These are phyloP conservation scores for Meteorus sp. DNA, from an alignment of 1,140 invertebrate species.

Conservation along the genomic window DNA sequence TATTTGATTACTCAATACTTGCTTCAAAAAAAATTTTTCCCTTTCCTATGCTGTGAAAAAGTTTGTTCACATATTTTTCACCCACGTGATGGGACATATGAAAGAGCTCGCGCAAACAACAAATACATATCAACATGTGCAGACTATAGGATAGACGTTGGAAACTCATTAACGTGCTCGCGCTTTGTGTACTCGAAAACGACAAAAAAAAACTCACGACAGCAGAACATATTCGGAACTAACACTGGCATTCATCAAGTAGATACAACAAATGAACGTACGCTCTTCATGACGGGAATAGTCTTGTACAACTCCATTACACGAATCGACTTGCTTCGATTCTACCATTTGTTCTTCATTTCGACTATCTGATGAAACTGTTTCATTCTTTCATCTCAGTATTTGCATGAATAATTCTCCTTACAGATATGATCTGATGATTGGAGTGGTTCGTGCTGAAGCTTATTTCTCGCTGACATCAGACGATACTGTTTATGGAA, in stretches of 20 bases:
- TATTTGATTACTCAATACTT: neutral
- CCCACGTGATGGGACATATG: neutral
- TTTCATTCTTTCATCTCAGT: conserved; percentile 18
- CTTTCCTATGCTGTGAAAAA: neutral
- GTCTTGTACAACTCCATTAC: too few species aligned
- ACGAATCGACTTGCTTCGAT: neutral
- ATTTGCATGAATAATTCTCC: too few species aligned
- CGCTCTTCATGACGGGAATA: neutral
- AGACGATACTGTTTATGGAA: conserved; percentile 88
- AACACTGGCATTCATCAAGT: neutral
- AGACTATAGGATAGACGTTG: neutral
- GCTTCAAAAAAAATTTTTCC: neutral
- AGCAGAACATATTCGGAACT: neutral
- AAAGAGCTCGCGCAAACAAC: conserved; percentile 16
- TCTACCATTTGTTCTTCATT: neutral
- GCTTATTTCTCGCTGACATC: conserved; percentile 88
- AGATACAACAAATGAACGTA: neutral
- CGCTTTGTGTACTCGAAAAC: conserved; percentile 2
- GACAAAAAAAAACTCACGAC: neutral
- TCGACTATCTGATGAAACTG: conserved; percentile 10
- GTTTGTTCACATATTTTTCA: neutral
- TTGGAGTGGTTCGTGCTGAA: conserved; percentile 86
- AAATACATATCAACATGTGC: conserved; percentile 14
- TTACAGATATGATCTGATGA: conserved; percentile 90
- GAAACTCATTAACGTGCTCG: conserved; percentile 23